A percentile compares a stretch with the other conserved stretches of the same genome.
Evolutionary conservation across 2,888 invertebrate genomes (phyloP).

Genomic region (Eupeodes luniger): DNA sequence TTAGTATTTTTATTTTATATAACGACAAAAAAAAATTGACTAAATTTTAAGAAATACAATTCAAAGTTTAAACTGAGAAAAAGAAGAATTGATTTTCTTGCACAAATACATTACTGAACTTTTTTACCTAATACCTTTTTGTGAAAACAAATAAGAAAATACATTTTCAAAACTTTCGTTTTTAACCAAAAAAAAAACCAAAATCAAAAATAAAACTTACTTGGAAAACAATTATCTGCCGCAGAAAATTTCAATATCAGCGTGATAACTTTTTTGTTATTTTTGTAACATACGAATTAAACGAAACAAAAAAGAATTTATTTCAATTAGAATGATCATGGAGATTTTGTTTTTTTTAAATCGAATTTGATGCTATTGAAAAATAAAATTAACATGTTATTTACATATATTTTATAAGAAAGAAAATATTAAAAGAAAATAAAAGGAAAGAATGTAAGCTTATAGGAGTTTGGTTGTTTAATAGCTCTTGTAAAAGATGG

Average conservation of each 20-base stretch:
- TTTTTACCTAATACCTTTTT: constrained; percentile 46
- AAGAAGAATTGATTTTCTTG: constrained; percentile 55
- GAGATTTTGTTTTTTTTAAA: constrained; percentile 25
- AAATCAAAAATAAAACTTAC: constrained; percentile 81
- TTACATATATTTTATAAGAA: background rate
- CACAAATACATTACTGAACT: constrained; percentile 39
- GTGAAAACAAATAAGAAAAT: constrained; percentile 31
- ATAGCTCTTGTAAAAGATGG: constrained; percentile 4
- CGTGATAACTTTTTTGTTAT: constrained; percentile 81
- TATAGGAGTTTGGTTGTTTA: constrained; percentile 9
- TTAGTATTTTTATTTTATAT: background rate
- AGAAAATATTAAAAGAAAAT: background rate
- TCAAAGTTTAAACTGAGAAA: constrained; percentile 43
- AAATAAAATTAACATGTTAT: background rate
- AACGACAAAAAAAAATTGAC: constrained; percentile 9
- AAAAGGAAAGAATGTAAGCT: background rate
- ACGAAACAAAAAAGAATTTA: constrained; percentile 65
- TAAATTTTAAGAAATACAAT: constrained; percentile 24
- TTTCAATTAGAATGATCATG: constrained; percentile 63
- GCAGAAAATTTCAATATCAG: constrained; percentile 82
- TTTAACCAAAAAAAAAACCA: constrained; percentile 22
- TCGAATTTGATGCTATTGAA: constrained; percentile 43
- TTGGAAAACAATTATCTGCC: constrained; percentile 84
- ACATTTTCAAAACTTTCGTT: constrained; percentile 31
- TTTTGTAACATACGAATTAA: constrained; percentile 68